These are phyloP conservation scores for Hippasteria phrygiana DNA, from an alignment of 53 echinoderm and acorn worm species.

Conservation along the genomic window DNA sequence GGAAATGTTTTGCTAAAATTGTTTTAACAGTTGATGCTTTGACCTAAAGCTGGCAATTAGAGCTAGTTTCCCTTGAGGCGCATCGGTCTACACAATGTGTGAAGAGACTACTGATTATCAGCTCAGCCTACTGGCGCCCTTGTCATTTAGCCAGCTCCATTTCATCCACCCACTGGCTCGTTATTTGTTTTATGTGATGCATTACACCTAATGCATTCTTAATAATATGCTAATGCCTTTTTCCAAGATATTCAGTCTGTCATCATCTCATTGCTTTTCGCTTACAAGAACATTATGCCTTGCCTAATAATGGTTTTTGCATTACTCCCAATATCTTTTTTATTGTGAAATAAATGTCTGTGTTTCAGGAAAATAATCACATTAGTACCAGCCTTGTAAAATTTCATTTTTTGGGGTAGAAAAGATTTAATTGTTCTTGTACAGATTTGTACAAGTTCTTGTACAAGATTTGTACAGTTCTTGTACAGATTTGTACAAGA, in stretches of 20 bases:
- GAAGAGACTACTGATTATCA: neutral
- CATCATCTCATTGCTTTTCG: neutral
- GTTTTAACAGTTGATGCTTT: neutral
- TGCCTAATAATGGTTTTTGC: too few relatives aligned
- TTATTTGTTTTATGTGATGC: neutral
- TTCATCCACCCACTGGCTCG: neutral
- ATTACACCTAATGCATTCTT: neutral
- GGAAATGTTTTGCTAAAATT: too few relatives aligned
- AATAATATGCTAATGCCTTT: slow-evolving; percentile 4
- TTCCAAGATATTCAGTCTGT: neutral
- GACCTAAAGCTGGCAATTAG: neutral
- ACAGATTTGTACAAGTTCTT: too few relatives aligned
- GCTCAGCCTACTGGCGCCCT: slow-evolving; percentile 4
- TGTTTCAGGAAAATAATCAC: too few relatives aligned
- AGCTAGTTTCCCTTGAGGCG: neutral
- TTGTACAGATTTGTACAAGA: too few relatives aligned
- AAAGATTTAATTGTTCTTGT: too few relatives aligned
- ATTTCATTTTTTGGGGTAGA: too few relatives aligned
- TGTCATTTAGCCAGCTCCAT: neutral
- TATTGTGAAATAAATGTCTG: too few relatives aligned
- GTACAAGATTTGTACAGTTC: too few relatives aligned
- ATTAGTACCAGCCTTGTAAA: too few relatives aligned
- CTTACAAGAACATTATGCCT: neutral
- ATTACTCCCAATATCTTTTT: too few relatives aligned
- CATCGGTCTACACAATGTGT: neutral